Evolutionary conservation across 2,113 vertebrate genomes (phyloP), one percentile per base, ranked within the genome.

Genomic region (Callipepla squamata): DNA sequence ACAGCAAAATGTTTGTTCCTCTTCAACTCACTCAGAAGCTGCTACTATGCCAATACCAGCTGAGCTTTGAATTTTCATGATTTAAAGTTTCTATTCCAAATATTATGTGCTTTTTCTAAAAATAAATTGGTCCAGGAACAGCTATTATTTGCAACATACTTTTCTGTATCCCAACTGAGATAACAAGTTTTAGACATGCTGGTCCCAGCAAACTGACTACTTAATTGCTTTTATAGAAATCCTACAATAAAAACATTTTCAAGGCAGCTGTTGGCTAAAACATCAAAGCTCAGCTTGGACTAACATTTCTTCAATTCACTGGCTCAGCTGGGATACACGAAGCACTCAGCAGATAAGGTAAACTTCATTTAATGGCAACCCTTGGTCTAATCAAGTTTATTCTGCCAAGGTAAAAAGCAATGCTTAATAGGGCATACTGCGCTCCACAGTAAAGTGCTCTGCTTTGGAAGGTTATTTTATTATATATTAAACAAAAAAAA

Each of bases 201-300:
- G 85, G 47, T 93, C 91, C 63, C 80, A 89, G 91, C 59, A 96
- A 93, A 93, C 63, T 20, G 66, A 76, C 89, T 89, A 81, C 76
- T 92, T 92, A 95, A 91, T 94, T 84, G 90, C 92, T 76, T 91
- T 89, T 82, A 77, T 32, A 93, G 47, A 95, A 96, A 94, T 81
- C 69, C 55, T 88, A 80, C 81, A 63, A 75, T 44, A 89, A 95
- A 88, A 87, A 87, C 72, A 93, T 55, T 94, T 92, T 92, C 83
- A 94, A 95, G 73, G 80, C 95, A 91, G 76, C 82, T 90, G 80
- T 87, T 93, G 91, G 91, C 93, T 87, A 93, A 85, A 93, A 87
- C 67, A 88, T 91, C 93, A 94, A 95, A 84, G 92, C 93, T 94
- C 96, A 95, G 95, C 93, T 94, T 92, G 94, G 76, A 77, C 76